Evolutionary conservation across 2,113 vertebrate genomes (phyloP), one percentile per base, ranked within the genome.

Genomic region (Vanacampus margaritifer): DNA sequence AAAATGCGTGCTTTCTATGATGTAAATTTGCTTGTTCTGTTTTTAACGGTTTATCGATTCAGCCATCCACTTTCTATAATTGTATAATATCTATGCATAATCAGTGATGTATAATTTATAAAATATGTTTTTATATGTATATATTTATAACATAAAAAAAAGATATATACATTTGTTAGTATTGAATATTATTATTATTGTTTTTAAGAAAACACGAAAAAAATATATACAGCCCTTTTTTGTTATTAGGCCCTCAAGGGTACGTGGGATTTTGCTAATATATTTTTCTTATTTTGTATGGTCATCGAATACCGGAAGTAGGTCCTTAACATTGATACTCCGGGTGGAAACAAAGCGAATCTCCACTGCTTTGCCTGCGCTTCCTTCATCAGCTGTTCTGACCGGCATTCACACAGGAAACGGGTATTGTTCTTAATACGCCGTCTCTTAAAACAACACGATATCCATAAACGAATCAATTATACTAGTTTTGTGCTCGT

Each of bases 281-380:
- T 7, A 2, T 50, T 7, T 21, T n/a, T 50, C 4, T 50, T 21
- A 50, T 48, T 39, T 39, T 39, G 28, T 32, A 32, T 32, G 28
- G 28, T 32, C 28, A 32, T 32, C 28, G 11, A 46, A 6, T 56
- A 36, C 51, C 80, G 87, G 84, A 86, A 80, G 46, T 85, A 5
- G 0, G 79, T 88, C 69, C 87, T 72, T 6, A 14, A 19, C 37
- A 1, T 24, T 67, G 72, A 13, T 17, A 50, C 37, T 65, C 62
- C 83, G 13, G 17, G 45, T 57, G 36, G 81, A 46, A 89, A 90
- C 78, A 68, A 82, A 78, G 83, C 82, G 84, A n/a, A 51, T 0
- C 5, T 28, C 36, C 45, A 76, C n/a, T n/a, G n/a, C n/a, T n/a
- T n/a, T n/a, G n/a, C n/a, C n/a, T n/a, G 26, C 35, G 28, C 43